A percentile compares a stretch with the other conserved stretches of the same genome.
Evolutionary conservation across 2,888 invertebrate species (phyloP).

Genomic region (Linyphia triangularis): DNA sequence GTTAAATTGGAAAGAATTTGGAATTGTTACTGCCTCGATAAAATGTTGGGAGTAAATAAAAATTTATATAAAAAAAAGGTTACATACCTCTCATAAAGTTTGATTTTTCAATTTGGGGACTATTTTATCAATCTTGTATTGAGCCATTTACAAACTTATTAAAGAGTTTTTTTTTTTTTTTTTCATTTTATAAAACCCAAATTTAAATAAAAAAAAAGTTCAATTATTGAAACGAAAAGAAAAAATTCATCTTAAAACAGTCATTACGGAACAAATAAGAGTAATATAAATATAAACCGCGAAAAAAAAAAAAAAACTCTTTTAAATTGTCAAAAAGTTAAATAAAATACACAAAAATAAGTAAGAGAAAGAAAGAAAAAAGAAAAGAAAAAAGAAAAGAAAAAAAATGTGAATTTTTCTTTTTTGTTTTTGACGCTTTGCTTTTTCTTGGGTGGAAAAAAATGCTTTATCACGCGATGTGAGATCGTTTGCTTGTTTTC

Average conservation of each 20-base stretch:
- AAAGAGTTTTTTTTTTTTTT: neutral
- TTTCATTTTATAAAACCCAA: too few relatives aligned
- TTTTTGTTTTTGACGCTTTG: neutral
- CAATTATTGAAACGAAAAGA: neutral
- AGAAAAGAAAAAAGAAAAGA: neutral
- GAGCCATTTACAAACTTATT: too few relatives aligned
- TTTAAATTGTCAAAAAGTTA: neutral
- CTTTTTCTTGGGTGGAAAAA: neutral
- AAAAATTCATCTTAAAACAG: neutral
- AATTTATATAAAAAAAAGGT: too few relatives aligned
- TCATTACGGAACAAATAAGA: constrained; percentile 31
- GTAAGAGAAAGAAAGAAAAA: neutral
- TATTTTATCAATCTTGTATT: too few relatives aligned
- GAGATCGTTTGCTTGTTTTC: constrained; percentile 30
- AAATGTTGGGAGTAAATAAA: too few relatives aligned
- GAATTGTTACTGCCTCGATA: too few relatives aligned
- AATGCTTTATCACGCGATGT: constrained; percentile 33
- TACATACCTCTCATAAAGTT: too few relatives aligned
- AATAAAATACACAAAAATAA: neutral
- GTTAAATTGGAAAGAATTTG: too few relatives aligned
- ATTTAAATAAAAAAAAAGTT: neutral
- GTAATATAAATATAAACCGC: constrained; percentile 1
- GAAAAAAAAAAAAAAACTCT: constrained; percentile 5
- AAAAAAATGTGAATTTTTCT: neutral
- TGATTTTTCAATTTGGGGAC: too few relatives aligned